Evolutionary conservation across 2,113 vertebrate species (phyloP), one percentile per base, ranked within the genome.

Genomic region (Henicopernis longicauda): DNA sequence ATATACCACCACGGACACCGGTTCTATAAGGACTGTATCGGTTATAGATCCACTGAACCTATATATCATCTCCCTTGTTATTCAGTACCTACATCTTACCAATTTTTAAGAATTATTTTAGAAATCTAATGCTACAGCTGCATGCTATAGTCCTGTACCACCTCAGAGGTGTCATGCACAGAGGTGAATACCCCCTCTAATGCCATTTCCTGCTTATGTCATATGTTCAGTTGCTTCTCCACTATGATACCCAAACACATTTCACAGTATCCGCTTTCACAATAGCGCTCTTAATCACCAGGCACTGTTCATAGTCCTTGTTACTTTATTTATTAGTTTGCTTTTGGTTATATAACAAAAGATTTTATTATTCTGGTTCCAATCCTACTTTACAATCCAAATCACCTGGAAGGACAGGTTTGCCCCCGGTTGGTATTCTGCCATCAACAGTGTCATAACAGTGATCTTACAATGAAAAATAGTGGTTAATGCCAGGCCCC

Each of bases 51-150:
- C 50, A 4, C 55, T 50, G 27, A 62, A 66, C 10, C 7, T 27
- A 3, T 4, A 3, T 7, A 7, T 11, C 1, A 0, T 17, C 45
- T 27, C 40, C 61, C 11, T 42, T n/a, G 38, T 7, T 32, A 3
- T 29, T 38, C n/a, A 42, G 13, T 9, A 42, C 34, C 40, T 11
- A 5, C 21, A 23, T 9, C 17, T 54, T 13, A 13, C 20, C 13
- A 3, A 10, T 8, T 72, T 26, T 72, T 19, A 59, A 59, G 34
- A 23, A 47, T 7, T 7, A 34, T n/a, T 81, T 71, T 34, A 52
- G 40, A 69, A 50, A 38, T 26, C 13, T 31, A 45, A 3, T 5
- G 17, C 40, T 44, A 31, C 14, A 52, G 3, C 13, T 61, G 70
- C 61, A 5, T 0, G 1, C 61, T 63, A 11, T 40, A 82, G 65